Percentiles rank a stretch among this genome's conserved stretches.
phyloP scores from a whole-genome alignment of 1,140 invertebrate genomes.

The Megalonaias nervosa region DNA sequence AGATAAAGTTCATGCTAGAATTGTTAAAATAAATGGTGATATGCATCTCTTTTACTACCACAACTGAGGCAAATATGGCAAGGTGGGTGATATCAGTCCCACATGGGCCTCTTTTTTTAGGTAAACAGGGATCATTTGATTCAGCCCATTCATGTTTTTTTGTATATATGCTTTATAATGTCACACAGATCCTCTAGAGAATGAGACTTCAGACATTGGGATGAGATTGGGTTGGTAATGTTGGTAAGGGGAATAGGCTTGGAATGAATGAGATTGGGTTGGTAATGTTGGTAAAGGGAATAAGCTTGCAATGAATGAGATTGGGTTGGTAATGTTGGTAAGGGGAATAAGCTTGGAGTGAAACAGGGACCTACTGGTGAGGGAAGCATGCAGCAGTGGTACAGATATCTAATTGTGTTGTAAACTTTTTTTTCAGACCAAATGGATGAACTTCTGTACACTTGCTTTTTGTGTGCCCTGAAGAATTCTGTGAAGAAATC shows the following conservation, averaged over 20 bases:
- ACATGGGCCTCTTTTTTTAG: too few species aligned
- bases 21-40: too few species aligned
- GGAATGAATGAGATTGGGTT: not conserved
- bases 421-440: constrained; percentile 66
- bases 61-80: too few species aligned
- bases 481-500: constrained; percentile 76
- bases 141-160: too few species aligned
- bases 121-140: too few species aligned
- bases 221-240: not conserved
- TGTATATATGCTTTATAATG: too few species aligned
- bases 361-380: not conserved
- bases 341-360: not conserved
- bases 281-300: not conserved
- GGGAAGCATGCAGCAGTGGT: not conserved
- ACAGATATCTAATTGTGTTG: not conserved
- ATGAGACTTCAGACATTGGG: too few species aligned
- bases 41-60: too few species aligned
- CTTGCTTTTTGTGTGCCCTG: constrained; percentile 85
- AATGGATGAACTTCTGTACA: constrained; percentile 83
- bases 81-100: too few species aligned
- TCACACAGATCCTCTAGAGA: too few species aligned
- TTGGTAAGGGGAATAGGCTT: not conserved
- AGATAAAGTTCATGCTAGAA: too few species aligned
- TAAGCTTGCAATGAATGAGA: not conserved
- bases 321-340: not conserved